These are phyloP conservation scores for Coleophora flavipennella DNA, from an alignment of 2,888 invertebrate genomes.

Conservation along the genomic window DNA sequence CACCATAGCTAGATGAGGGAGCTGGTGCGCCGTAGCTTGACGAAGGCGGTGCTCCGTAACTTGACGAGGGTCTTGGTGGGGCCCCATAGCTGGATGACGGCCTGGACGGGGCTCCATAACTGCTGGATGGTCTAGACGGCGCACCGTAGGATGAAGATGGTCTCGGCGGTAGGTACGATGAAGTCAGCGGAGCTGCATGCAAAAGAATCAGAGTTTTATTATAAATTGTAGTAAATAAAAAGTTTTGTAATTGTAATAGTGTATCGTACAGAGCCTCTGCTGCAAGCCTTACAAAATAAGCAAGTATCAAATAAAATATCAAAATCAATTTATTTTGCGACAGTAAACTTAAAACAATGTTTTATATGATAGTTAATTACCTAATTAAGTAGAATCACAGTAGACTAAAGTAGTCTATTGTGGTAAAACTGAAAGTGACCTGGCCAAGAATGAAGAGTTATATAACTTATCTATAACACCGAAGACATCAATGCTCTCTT, in stretches of 20 bases:
- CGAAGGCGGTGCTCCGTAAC: conserved; percentile 34
- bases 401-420: too few relatives aligned
- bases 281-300: neutral
- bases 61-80: conserved; percentile 34
- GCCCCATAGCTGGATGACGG: conserved; percentile 46
- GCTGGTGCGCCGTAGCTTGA: conserved; percentile 25
- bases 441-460: too few relatives aligned
- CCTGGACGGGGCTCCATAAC: conserved; percentile 49
- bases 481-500: too few relatives aligned
- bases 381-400: too few relatives aligned
- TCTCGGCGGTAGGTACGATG: conserved; percentile 73
- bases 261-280: conserved; percentile 2
- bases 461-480: too few relatives aligned
- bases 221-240: conserved; percentile 4
- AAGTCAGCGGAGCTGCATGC: conserved; percentile 66
- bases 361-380: too few relatives aligned
- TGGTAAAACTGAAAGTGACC: too few relatives aligned
- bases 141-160: conserved; percentile 48
- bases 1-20: conserved; percentile 45
- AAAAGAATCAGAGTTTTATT: conserved; percentile 25
- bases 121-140: conserved; percentile 43
- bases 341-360: too few relatives aligned
- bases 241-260: conserved; percentile 4
- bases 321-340: too few relatives aligned
- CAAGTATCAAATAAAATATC: too few relatives aligned